Conservation (phyloP, 2,113 vertebrate genomes). For the Raja brachyura region DNA sequence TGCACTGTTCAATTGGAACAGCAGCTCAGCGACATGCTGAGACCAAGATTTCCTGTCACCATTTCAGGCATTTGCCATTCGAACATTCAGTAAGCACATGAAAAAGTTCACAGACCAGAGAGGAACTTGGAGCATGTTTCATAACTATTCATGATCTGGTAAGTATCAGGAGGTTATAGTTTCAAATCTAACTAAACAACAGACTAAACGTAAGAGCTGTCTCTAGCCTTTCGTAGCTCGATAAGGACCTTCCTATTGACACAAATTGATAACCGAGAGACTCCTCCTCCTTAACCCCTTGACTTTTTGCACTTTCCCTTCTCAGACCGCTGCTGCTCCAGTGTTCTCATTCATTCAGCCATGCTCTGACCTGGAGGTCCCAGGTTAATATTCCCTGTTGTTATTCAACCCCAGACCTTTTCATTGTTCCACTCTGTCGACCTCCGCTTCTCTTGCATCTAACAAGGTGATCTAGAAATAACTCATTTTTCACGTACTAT, state of each 20-base stretch:
- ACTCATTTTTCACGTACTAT: slow-evolving; percentile 53
- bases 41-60: neutral
- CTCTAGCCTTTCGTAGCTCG: neutral
- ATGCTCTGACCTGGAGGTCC: slow-evolving; percentile 65
- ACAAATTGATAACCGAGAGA: slow-evolving; percentile 46
- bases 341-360: slow-evolving; percentile 55
- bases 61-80: neutral
- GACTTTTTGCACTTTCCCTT: slow-evolving; percentile 52
- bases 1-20: neutral
- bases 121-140: slow-evolving; percentile 18
- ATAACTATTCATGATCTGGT: neutral
- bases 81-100: neutral
- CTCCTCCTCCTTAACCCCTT: slow-evolving; percentile 50
- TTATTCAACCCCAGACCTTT: slow-evolving; percentile 57
- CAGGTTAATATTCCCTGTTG: slow-evolving; percentile 65
- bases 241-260: slow-evolving; percentile 41
- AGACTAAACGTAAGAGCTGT: neutral
- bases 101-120: neutral
- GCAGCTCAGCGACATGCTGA: slow-evolving; percentile 25
- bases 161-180: neutral
- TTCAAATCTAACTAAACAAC: neutral
- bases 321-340: slow-evolving; percentile 46
- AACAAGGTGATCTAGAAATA: slow-evolving; percentile 57
- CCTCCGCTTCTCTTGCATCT: slow-evolving; percentile 54
- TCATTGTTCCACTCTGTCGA: slow-evolving; percentile 57